A percentile compares a stretch with the other conserved stretches of the same genome.
Conservation (phyloP, 2,888 invertebrate species). For the Camptogramma bilineatum region DNA sequence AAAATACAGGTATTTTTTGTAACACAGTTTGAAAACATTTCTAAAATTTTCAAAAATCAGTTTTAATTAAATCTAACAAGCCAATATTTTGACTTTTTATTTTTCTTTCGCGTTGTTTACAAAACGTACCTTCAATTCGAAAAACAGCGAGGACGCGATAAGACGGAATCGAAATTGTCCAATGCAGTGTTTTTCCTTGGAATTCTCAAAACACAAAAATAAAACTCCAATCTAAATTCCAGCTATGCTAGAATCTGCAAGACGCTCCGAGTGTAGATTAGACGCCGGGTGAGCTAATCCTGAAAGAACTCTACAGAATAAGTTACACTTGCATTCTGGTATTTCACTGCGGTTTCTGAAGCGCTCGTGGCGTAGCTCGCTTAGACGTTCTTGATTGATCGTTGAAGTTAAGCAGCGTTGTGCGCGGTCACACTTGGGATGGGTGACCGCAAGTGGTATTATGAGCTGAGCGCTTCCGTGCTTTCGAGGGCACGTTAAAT, state of each 20-base stretch:
- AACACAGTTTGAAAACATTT: too few relatives aligned
- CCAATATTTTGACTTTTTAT: too few relatives aligned
- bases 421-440: too few relatives aligned
- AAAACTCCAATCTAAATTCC: constrained; percentile 25
- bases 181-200: constrained; percentile 7
- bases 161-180: constrained; percentile 7
- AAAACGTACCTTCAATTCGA: constrained; percentile 9
- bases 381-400: too few relatives aligned
- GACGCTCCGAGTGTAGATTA: constrained; percentile 27
- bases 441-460: too few relatives aligned
- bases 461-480: too few relatives aligned
- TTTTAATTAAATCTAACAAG: too few relatives aligned
- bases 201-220: constrained; percentile 16
- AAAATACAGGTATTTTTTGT: too few relatives aligned
- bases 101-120: not conserved
- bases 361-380: too few relatives aligned
- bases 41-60: too few relatives aligned
- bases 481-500: too few relatives aligned
- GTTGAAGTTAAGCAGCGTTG: too few relatives aligned
- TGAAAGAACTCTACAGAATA: constrained; percentile 19
- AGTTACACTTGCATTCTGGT: not conserved
- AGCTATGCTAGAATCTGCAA: constrained; percentile 18
- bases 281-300: constrained; percentile 24
- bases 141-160: constrained; percentile 3
- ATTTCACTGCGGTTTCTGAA: not conserved